Base-by-base conservation (phyloP, 92 coral and sea anemone species). In the Phenganax subtilis region DNA sequence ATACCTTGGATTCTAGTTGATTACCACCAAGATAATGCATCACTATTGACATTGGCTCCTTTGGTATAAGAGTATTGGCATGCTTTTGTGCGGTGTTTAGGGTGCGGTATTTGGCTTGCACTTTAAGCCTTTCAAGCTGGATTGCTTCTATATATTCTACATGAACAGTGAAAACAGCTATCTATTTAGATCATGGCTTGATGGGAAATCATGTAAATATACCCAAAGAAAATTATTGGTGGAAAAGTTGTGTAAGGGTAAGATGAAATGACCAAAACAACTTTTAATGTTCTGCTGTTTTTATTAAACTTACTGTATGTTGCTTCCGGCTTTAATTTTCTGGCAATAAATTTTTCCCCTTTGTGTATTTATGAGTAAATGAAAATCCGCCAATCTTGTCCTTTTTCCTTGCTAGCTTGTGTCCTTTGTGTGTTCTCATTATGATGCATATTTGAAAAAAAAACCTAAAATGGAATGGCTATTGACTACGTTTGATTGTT, bases 291-390 rank as follows among this genome's bases (percentile, higher is more conserved):
- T 37, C 47, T 37, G 47, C 47, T 37, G 47, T 5, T 37, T 37
- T 37, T 5, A 37, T 37, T 37, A 1, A 37, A 37, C 67, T 61
- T 80, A 80, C 83, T 56, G 56, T 80, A 62, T 15, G 83, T 80
- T 80, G 83, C 52, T 55, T 55, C 54, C 20, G 61, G 76, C 70
- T 80, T 80, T 72, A 80, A 37, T 17, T 12, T 54, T 72, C 62
- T 80, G 66, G 83, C 83, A 8, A 80, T 58, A 8, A 75, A 72
- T 72, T 80, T 80, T 80, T 80, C 72, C 44, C 83, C 83, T 80
- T 80, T 80, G 69, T 47, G 70, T 12, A 10, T 75, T 56, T 80
- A 61, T 47, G 83, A 57, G 14, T 61, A 80, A 15, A 28, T 28
- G 25, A 61, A 3, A 61, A 28, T 5, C 67, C 67, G 14, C 37